Evolutionary conservation across 2,113 vertebrate species (phyloP).

Genomic region (Paracanthobrama guichenoti): DNA sequence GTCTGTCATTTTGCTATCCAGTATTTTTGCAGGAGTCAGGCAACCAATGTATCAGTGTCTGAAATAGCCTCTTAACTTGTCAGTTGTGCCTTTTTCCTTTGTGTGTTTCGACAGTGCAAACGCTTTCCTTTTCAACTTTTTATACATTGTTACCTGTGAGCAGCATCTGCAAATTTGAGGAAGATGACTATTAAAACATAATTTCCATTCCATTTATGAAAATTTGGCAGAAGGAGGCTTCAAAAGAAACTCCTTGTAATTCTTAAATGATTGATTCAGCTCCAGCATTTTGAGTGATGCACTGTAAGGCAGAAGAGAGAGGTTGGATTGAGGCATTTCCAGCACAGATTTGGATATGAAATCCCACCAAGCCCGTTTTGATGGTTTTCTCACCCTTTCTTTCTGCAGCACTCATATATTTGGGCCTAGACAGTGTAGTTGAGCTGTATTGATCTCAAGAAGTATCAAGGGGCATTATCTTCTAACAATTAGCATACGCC

Average conservation of each 20-base stretch:
- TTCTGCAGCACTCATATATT: background rate
- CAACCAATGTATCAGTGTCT: slow-evolving; percentile 20
- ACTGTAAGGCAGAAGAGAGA: background rate
- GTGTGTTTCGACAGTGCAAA: slow-evolving; percentile 8
- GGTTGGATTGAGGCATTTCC: background rate
- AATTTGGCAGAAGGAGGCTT: background rate
- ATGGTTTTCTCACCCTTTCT: background rate
- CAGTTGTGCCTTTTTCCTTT: slow-evolving; percentile 21
- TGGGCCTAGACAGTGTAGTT: background rate
- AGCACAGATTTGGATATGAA: slow-evolving; percentile 1
- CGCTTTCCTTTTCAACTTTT: background rate
- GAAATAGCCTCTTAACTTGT: slow-evolving; percentile 23
- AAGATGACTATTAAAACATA: slow-evolving; percentile 9
- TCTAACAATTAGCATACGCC: slow-evolving; percentile 18
- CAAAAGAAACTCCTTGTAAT: background rate
- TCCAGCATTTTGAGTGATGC: background rate
- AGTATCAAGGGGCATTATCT: slow-evolving; percentile 7
- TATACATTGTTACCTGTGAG: slow-evolving; percentile 2
- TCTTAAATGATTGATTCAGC: slow-evolving; percentile 7
- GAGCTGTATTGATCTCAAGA: slow-evolving; percentile 27
- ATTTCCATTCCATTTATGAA: slow-evolving; percentile 10
- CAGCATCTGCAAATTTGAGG: background rate
- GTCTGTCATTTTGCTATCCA: slow-evolving; percentile 29
- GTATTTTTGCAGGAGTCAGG: slow-evolving; percentile 12
- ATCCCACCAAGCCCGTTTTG: background rate